These are phyloP conservation scores for Pogonus chalceus DNA, from an alignment of 1,140 invertebrate species.

Conservation along the genomic window DNA sequence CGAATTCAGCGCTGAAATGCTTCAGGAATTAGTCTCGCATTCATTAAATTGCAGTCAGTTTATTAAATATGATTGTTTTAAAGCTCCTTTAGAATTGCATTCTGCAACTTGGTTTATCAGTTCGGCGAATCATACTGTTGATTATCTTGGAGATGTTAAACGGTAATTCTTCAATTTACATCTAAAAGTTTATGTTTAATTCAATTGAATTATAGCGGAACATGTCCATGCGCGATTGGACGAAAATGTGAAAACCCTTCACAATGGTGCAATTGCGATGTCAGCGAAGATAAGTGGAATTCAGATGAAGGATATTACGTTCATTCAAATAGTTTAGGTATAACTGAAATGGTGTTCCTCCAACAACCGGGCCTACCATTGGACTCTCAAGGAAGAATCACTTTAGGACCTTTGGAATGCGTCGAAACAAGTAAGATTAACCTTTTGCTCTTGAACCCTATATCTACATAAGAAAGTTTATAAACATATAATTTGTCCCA, in stretches of 20 bases:
- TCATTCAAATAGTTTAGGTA: constrained; percentile 68
- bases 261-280: constrained; percentile 79
- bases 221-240: constrained; percentile 57
- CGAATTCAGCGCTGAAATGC: constrained; percentile 80
- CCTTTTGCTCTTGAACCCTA: background rate
- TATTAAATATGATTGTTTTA: constrained; percentile 84
- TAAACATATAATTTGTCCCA: background rate
- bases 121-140: constrained; percentile 64
- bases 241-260: constrained; percentile 68
- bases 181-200: background rate
- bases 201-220: constrained; percentile 42
- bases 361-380: constrained; percentile 73
- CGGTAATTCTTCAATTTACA: constrained; percentile 44
- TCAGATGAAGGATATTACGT: constrained; percentile 78
- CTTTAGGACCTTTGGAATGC: constrained; percentile 81
- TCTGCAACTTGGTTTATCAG: constrained; percentile 85
- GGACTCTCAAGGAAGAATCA: constrained; percentile 75
- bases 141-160: constrained; percentile 76
- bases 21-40: constrained; percentile 79
- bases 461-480: background rate
- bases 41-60: constrained; percentile 83
- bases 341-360: constrained; percentile 81
- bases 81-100: constrained; percentile 76
- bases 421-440: constrained; percentile 82
- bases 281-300: constrained; percentile 70